A percentile compares a stretch with the other conserved stretches of the same genome.
Conservation (phyloP, 2,113 vertebrate genomes). For the Mellivora capensis region DNA sequence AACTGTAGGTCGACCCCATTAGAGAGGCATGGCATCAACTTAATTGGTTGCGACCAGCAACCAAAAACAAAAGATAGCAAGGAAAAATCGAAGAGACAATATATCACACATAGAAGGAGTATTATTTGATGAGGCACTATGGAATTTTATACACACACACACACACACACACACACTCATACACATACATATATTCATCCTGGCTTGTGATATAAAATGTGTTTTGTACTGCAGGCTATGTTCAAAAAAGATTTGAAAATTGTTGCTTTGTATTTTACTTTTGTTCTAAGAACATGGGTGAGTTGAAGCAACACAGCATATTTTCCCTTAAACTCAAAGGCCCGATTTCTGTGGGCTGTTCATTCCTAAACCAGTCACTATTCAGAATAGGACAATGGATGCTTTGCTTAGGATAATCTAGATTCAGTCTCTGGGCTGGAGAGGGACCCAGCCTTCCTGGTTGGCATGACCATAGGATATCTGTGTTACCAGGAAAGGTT, state of each 20-base stretch:
- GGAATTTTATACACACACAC: background rate
- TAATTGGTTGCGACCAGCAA: background rate
- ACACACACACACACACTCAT: background rate
- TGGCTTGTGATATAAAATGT: background rate
- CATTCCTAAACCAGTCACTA: background rate
- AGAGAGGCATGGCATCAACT: background rate
- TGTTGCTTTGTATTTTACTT: background rate
- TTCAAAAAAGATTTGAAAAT: background rate
- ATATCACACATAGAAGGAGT: background rate
- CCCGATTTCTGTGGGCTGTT: background rate
- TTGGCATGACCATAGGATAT: background rate
- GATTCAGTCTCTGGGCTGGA: background rate
- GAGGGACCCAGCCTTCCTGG: background rate
- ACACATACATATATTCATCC: background rate
- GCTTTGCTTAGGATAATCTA: background rate
- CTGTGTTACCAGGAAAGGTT: background rate
- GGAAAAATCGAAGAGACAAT: background rate
- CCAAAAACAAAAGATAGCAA: background rate
- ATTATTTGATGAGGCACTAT: background rate
- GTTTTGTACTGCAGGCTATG: background rate
- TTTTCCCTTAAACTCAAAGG: background rate
- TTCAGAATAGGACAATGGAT: background rate
- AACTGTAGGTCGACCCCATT: background rate
- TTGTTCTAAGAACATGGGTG: background rate
- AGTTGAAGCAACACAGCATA: background rate